Evolutionary conservation across 2,888 invertebrate genomes (phyloP), one percentile per base, ranked within the genome.

Genomic region (Lamellibrachia columna): DNA sequence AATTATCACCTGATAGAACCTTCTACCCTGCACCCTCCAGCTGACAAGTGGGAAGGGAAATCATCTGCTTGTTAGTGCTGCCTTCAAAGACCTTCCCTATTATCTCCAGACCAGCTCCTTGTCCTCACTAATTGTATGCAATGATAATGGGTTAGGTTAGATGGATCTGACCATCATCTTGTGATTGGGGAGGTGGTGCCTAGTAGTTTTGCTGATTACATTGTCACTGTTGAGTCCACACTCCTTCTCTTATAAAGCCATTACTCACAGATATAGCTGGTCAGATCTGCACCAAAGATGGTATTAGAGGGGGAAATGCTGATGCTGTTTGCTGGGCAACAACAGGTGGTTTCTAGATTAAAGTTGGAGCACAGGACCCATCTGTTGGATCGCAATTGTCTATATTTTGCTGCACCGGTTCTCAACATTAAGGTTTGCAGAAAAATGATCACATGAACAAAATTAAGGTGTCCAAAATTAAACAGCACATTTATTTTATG

Each of bases 1-100:
- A 75, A 75, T 75, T 75, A 75, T 75, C 75, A 75, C 75, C 75
- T 75, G 75, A 75, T 75, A 75, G 75, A 75, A 75, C 15, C 75
- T n/a, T 9, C 7, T 75, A n/a, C 75, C 22, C 75, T 3, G 11
- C 40, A n/a, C 22, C 75, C 75, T 22, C 15, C 75, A 75, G 75
- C 75, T 75, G 75, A 75, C 15, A 75, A 75, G 75, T 75, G 75
- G 75, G 75, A 75, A 75, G 75, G 75, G 75, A 75, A 11, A 75
- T 75, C 75, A 75, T 75, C 75, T 75, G 75, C 75, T 75, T 75
- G 75, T 75, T 75, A 75, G 75, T 3, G 22, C 15, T 75, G 75
- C 75, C 75, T 75, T 75, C 75, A 75, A 75, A 75, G 75, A 15
- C 75, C 22, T 6, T 6, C 22, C 75, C 75, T 75, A 75, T 75